Base-by-base conservation (phyloP, 2,113 vertebrate genomes). In the Urocolius indicus region DNA sequence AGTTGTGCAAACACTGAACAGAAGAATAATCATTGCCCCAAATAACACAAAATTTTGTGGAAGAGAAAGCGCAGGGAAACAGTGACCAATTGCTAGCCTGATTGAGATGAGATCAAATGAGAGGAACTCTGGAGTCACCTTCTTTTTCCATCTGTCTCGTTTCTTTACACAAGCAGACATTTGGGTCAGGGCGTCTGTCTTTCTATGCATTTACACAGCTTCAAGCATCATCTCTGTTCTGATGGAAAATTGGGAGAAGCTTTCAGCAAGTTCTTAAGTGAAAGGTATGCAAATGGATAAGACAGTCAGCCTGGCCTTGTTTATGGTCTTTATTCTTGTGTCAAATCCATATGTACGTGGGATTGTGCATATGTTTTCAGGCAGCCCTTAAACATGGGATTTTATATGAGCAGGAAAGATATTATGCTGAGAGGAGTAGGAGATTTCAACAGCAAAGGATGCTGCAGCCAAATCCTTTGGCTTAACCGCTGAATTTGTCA, bases 201-300 rank as follows among this genome's bases (percentile, higher is more conserved):
- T 86, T 65, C 65, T 46, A 9, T 7, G 21, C 57, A 12, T 86
- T 92, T 45, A n/a, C 41, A 52, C 20, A 91, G 55, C 74, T 92
- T 73, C 38, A 68, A 81, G 27, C 34, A 82, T 26, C 4, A 0
- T 26, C 38, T 78, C 65, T 54, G 30, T 27, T 63, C 69, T 75
- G 66, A 52, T 0, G 4, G 58, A 54, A 84, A 32, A 76, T 58
- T 0, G 57, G 36, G 43, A 36, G 84, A 88, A 69, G 30, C 54
- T 94, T 94, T 94, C 95, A 94, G n/a, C 84, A 78, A 57, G 49
- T 84, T 89, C 89, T 30, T 49, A 89, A 87, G 54, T 75, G 84
- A 84, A 89, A 91, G 71, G 76, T 38, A 71, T 89, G 89, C 51
- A 72, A 94, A 87, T 82, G 81, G 69, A 12, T 93, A 11, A 57